These are phyloP conservation scores for Euwallacea similis DNA, from an alignment of 1,140 invertebrate genomes.

Conservation along the genomic window DNA sequence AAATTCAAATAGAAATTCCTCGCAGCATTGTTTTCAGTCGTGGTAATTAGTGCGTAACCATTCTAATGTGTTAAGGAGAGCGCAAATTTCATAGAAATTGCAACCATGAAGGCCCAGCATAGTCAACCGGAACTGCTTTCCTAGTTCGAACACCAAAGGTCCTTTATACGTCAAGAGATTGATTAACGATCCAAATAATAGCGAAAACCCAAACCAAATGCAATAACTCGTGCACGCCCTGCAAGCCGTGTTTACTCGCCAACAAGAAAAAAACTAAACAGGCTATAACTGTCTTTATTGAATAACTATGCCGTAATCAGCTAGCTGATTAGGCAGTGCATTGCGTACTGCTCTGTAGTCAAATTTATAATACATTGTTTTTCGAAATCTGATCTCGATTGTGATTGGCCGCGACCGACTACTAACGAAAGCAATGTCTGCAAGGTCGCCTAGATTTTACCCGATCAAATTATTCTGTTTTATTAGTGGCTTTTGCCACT, in stretches of 20 bases:
- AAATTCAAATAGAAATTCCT: slow-evolving; percentile 3
- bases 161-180: neutral
- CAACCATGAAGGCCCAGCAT: slow-evolving; percentile 15
- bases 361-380: slow-evolving; percentile 41
- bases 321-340: slow-evolving; percentile 31
- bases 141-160: slow-evolving; percentile 2
- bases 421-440: slow-evolving; percentile 37
- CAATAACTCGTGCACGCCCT: slow-evolving; percentile 17
- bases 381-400: slow-evolving; percentile 36
- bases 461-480: slow-evolving; percentile 35
- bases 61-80: slow-evolving; percentile 10
- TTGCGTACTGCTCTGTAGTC: slow-evolving; percentile 36
- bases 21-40: slow-evolving; percentile 13
- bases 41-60: slow-evolving; percentile 18
- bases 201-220: neutral
- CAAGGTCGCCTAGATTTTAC: slow-evolving; percentile 39
- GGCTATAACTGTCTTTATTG: slow-evolving; percentile 32
- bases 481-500: slow-evolving; percentile 32
- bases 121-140: slow-evolving; percentile 19
- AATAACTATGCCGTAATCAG: slow-evolving; percentile 40
- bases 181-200: slow-evolving; percentile 2
- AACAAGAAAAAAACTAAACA: slow-evolving; percentile 20
- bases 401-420: slow-evolving; percentile 32
- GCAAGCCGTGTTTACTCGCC: slow-evolving; percentile 9
- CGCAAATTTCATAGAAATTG: slow-evolving; percentile 19